Evolutionary conservation across 2,888 invertebrate genomes (phyloP).

Genomic region (Galerucella calmariensis): DNA sequence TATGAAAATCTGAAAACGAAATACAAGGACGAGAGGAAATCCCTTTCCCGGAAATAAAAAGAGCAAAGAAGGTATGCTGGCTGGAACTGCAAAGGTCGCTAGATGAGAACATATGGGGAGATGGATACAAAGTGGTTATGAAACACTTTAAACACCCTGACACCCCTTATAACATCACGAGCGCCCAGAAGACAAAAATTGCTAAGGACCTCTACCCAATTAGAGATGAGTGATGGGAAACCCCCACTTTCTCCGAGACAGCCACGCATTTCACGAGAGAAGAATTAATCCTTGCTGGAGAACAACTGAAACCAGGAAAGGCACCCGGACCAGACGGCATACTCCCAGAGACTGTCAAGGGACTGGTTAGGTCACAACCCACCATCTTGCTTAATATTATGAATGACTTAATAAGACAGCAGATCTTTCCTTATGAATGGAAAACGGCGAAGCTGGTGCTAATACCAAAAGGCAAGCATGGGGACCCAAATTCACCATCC

Average conservation of each 20-base stretch:
- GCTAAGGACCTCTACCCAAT: slow-evolving; percentile 14
- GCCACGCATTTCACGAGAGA: neutral
- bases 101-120: slow-evolving; percentile 11
- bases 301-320: slow-evolving; percentile 22
- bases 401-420: slow-evolving; percentile 1
- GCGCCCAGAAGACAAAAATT: slow-evolving; percentile 11
- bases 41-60: neutral
- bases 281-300: slow-evolving; percentile 21
- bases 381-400: neutral
- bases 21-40: neutral
- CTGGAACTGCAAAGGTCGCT: neutral
- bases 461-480: slow-evolving; percentile 19
- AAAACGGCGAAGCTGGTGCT: slow-evolving; percentile 34
- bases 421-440: slow-evolving; percentile 30
- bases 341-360: slow-evolving; percentile 26
- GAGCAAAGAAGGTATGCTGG: neutral
- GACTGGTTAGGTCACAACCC: slow-evolving; percentile 3
- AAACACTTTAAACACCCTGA: too few relatives aligned
- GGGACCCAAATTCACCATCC: neutral
- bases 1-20: too few relatives aligned
- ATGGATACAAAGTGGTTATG: slow-evolving; percentile 12
- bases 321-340: slow-evolving; percentile 33
- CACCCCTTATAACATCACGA: slow-evolving; percentile 3
- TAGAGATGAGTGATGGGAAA: slow-evolving; percentile 5
- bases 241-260: slow-evolving; percentile 4